Conservation (phyloP, 2,797 vertebrate species). For the Pampus argenteus region DNA sequence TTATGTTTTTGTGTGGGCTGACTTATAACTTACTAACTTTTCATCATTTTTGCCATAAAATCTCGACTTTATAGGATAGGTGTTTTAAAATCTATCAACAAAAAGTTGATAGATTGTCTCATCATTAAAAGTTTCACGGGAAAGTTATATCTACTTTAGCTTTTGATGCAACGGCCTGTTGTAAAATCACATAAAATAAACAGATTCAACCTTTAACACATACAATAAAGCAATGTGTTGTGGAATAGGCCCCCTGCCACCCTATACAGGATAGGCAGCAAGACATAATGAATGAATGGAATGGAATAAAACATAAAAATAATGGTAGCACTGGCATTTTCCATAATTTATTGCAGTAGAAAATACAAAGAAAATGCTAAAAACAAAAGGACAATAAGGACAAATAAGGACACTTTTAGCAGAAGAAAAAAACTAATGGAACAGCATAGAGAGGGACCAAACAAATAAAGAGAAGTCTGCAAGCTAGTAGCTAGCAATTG, state of each 20-base stretch:
- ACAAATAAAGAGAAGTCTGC: too few relatives aligned
- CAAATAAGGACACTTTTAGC: too few relatives aligned
- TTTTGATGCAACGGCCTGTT: slow-evolving; percentile 17
- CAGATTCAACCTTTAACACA: not conserved
- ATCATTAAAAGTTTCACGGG: slow-evolving; percentile 31
- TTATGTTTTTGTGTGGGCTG: slow-evolving; percentile 19
- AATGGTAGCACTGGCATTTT: not conserved
- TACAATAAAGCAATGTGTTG: not conserved
- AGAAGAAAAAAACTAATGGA: too few relatives aligned
- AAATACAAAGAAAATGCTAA: too few relatives aligned
- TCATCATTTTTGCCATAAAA: slow-evolving; percentile 44
- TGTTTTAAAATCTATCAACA: slow-evolving; percentile 28
- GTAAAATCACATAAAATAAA: slow-evolving; percentile 10
- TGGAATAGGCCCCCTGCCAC: not conserved
- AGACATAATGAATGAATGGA: not conserved
- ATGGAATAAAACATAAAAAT: slow-evolving; percentile 4
- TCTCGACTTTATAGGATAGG: slow-evolving; percentile 7
- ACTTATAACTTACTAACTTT: slow-evolving; percentile 12
- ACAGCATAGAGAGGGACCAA: too few relatives aligned
- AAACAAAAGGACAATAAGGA: too few relatives aligned
- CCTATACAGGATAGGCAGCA: not conserved
- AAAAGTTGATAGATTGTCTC: not conserved
- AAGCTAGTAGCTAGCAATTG: too few relatives aligned
- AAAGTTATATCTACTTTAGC: slow-evolving; percentile 19
- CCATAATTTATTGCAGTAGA: not conserved